Base-by-base conservation (phyloP, 2,797 vertebrate genomes). In the Arremon brunneinucha region DNA sequence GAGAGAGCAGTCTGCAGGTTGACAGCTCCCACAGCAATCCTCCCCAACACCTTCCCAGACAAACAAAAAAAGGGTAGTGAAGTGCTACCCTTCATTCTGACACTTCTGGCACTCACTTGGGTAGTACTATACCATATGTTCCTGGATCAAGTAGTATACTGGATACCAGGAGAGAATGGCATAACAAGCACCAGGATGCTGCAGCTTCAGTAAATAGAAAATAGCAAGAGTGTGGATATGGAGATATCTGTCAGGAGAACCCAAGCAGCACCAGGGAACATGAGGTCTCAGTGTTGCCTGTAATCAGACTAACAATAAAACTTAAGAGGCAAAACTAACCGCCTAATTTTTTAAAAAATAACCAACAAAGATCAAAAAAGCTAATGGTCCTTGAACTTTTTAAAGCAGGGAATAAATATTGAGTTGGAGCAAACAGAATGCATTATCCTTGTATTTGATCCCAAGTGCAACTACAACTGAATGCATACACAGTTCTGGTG, bases 71-170 rank as follows among this genome's bases (percentile, higher is more conserved):
- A 53, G 2, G 22, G 43, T 2, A 52, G 35, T 49, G 53, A 85
- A 65, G 47, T 50, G 78, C 56, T 63, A 67, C 35, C 59, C 82
- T 63, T 87, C 68, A 12, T 70, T 80, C 63, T 83, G 56, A 90
- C 26, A 44, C 21, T 77, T 89, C 75, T 63, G 39, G 77, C 70
- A 75, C 34, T 41, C 81, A 26, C 28, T 78, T 87, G 52, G 22
- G 8, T 56, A 75, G 49, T 35, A 69, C 39, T 69, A 46, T 2
- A 39, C 43, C 79, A 44, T 72, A 82, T 52, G 89, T 24, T 89
- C 59, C 74, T n/a, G 17, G 46, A 80, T 62, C 41, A 41, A 57
- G 76, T 55, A 65, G 21, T 4, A 63, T 14, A 57, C 15, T 4
- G 3, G 52, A 1, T 75, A 65, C 22, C 30, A 44, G 63, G 32